phyloP scores from a whole-genome alignment of 2,888 invertebrate genomes.

The Pachymerium ferrugineum region DNA sequence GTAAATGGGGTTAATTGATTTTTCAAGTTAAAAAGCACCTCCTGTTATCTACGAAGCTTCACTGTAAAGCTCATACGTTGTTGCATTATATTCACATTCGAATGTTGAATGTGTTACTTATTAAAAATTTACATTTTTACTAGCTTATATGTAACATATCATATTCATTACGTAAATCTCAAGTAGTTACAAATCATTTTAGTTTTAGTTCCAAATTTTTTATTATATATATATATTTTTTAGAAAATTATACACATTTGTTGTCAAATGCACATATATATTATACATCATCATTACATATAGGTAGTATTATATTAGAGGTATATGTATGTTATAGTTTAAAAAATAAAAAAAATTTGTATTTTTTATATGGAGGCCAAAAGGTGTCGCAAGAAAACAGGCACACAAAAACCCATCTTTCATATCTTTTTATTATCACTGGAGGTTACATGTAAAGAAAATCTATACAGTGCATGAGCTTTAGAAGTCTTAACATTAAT shows the following conservation, averaged over 20 bases:
- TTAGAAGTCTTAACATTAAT: not conserved
- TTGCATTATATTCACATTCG: not conserved
- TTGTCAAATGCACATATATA: not conserved
- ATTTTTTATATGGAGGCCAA: no score
- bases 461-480: not conserved
- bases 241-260: not conserved
- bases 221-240: not conserved
- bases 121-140: no score
- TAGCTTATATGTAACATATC: not conserved
- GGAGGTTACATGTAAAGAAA: not conserved
- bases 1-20: not conserved
- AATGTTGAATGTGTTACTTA: no score
- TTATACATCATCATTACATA: not conserved
- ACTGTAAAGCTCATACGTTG: not conserved
- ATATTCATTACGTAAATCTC: not conserved
- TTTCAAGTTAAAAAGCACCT: not conserved
- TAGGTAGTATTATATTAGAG: no score
- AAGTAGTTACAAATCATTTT: not conserved
- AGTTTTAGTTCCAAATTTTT: not conserved
- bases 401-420: no score
- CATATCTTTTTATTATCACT: no score
- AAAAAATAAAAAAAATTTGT: no score
- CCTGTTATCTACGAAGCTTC: not conserved
- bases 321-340: not conserved
- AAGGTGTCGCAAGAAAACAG: no score